Percentiles rank a stretch among this genome's conserved stretches.
phyloP scores from a whole-genome alignment of 2,113 vertebrate genomes.

The Xenopus laevis region DNA sequence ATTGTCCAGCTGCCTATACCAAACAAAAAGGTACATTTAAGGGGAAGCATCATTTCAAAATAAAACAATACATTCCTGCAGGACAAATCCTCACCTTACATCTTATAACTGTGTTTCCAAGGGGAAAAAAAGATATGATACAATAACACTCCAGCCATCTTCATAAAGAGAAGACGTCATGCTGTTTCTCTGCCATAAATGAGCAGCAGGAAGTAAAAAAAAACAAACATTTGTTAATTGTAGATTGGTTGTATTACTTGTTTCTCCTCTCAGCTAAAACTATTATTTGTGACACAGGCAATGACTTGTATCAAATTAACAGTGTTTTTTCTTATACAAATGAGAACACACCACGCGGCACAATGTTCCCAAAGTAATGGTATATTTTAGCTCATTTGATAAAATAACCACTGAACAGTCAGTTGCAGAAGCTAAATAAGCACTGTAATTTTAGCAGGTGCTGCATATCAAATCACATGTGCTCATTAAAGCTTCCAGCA shows the following conservation, averaged over 20 bases:
- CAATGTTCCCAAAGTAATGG: constrained; percentile 10
- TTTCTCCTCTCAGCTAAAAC: not conserved
- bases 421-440: constrained; percentile 10
- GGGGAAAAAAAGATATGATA: no score
- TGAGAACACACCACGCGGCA: not conserved
- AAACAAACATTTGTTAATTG: constrained; percentile 5
- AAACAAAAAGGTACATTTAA: no score
- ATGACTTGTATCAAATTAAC: constrained; percentile 38
- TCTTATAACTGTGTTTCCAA: no score
- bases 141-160: no score
- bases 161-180: no score
- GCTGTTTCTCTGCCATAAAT: not conserved
- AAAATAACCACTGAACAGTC: constrained; percentile 28
- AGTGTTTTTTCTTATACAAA: constrained; percentile 12
- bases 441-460: constrained; percentile 29
- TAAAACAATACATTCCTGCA: no score
- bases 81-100: no score
- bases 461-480: constrained; percentile 15
- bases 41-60: no score
- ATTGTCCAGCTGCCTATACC: no score
- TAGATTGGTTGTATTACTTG: constrained; percentile 9
- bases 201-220: not conserved
- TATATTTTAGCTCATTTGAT: constrained; percentile 31
- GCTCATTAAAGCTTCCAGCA: constrained; percentile 24
- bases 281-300: constrained; percentile 38